Base-by-base conservation (phyloP, 1,140 invertebrate genomes). In the Aleiodes sp. region DNA sequence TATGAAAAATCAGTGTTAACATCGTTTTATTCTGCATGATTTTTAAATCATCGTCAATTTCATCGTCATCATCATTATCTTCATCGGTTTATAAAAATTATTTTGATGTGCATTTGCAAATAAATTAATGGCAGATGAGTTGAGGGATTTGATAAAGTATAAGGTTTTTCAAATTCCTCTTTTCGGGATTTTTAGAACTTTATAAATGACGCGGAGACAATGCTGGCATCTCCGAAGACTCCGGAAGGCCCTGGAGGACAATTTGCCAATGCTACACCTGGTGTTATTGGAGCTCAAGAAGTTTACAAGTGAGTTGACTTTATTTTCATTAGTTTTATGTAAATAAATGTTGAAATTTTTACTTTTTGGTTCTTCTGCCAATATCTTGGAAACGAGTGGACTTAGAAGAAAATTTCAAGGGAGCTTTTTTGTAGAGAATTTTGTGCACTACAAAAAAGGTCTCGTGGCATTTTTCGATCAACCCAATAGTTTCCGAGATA, bases 231-330 rank as follows among this genome's bases (percentile, higher is more conserved):
- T 74, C 91, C 92, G 41, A 89, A 89, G 73, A 91, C 92, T 63
- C 92, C 90, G 2, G 90, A 91, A 76, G 86, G 87, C 46, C 85
- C 87, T 56, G 83, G 88, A 73, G 75, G 87, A 71, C 79, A 87
- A 74, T 88, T 88, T 81, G 78, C 86, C 59, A 86, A 88, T 21
- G 91, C 89, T 60, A 97, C 95, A 28, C 95, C 96, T 24, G 95
- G 96, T 71, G 96, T 98, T 9, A 97, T 98, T 74, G 96, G 96
- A 69, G 93, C 95, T 68, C 96, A 97, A 87, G 95, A 97, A 87
- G 94, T 97, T 56, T 97, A 97, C 84, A 91, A 91, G 92, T 94
- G 84, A 78, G 83, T 77, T 72, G 26, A 4, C 1, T 29, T 64
- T 64, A 12, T 4, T 43, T 43, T 19, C 29, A 68, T 59, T 19